These are phyloP conservation scores for Drosophila borealis DNA, from an alignment of 2,888 invertebrate species.

Conservation along the genomic window DNA sequence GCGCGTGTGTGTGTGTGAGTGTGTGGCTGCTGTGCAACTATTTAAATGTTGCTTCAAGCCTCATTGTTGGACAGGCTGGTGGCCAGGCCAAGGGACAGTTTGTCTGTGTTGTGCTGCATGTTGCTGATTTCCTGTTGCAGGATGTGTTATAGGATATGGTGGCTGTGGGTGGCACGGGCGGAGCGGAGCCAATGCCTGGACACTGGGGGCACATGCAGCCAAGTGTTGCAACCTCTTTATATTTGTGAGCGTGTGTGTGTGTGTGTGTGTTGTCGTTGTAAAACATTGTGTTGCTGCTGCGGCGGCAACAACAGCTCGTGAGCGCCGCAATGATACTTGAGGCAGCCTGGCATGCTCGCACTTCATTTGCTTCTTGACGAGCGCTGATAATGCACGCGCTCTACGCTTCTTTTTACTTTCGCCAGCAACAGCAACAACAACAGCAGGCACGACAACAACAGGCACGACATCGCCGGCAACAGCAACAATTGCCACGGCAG, in stretches of 20 bases:
- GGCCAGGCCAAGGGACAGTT: constrained; percentile 2
- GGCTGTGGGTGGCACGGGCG: constrained; percentile 24
- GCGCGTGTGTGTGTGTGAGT: constrained; percentile 3
- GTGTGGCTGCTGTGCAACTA: constrained; percentile 46
- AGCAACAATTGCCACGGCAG: constrained; percentile 35
- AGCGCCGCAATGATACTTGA: constrained; percentile 66
- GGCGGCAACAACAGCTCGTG: constrained; percentile 32
- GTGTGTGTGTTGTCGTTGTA: constrained; percentile 29
- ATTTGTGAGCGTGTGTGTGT: no score
- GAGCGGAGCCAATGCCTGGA: constrained; percentile 1
- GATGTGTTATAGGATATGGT: constrained; percentile 69
- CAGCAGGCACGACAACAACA: not conserved
- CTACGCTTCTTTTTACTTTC: constrained; percentile 46
- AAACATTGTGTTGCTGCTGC: constrained; percentile 35
- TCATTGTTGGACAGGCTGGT: constrained; percentile 26
- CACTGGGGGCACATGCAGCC: constrained; percentile 9
- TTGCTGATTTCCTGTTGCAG: constrained; percentile 68
- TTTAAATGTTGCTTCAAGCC: constrained; percentile 65
- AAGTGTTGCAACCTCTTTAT: constrained; percentile 36
- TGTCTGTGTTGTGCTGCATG: constrained; percentile 39
- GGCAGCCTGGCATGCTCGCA: constrained; percentile 38
- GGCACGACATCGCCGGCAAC: constrained; percentile 2
- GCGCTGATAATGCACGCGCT: constrained; percentile 66
- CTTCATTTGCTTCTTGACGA: constrained; percentile 67
- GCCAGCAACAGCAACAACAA: constrained; percentile 15